These are phyloP conservation scores for Sitta europaea DNA, from an alignment of 2,113 vertebrate species.

Conservation along the genomic window DNA sequence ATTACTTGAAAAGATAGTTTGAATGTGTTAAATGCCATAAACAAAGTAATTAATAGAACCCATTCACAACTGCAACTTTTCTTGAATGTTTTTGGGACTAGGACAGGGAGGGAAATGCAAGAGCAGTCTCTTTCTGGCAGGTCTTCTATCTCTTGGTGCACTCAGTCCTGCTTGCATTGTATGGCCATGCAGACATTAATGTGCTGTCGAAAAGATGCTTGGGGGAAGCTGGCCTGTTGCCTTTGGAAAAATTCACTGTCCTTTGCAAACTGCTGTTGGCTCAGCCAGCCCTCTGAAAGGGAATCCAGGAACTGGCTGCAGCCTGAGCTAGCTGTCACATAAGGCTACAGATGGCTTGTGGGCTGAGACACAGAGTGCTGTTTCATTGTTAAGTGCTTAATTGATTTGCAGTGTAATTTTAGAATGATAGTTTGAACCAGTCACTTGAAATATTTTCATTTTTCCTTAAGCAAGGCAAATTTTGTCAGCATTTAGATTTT, in stretches of 20 bases:
- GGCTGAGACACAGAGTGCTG: background rate
- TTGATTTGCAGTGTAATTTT: background rate
- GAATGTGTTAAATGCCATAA: background rate
- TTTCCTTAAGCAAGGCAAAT: background rate
- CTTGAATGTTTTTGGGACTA: background rate
- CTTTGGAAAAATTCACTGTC: background rate
- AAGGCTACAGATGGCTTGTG: constrained; percentile 2
- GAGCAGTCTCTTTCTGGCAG: background rate
- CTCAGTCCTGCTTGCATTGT: background rate
- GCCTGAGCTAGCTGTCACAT: background rate
- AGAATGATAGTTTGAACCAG: background rate
- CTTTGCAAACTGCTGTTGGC: background rate
- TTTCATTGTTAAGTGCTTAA: constrained; percentile 2
- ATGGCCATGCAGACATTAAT: background rate
- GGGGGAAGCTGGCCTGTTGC: background rate
- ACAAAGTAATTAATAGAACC: background rate
- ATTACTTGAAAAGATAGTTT: background rate
- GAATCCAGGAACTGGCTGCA: background rate
- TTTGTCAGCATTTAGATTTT: background rate
- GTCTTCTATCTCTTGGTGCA: background rate
- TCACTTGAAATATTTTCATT: background rate
- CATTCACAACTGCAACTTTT: background rate
- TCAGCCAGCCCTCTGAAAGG: background rate
- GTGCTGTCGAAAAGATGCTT: background rate
- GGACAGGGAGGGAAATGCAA: background rate